These are phyloP conservation scores for Myzus persicae DNA, from an alignment of 1,140 invertebrate genomes.

Conservation along the genomic window DNA sequence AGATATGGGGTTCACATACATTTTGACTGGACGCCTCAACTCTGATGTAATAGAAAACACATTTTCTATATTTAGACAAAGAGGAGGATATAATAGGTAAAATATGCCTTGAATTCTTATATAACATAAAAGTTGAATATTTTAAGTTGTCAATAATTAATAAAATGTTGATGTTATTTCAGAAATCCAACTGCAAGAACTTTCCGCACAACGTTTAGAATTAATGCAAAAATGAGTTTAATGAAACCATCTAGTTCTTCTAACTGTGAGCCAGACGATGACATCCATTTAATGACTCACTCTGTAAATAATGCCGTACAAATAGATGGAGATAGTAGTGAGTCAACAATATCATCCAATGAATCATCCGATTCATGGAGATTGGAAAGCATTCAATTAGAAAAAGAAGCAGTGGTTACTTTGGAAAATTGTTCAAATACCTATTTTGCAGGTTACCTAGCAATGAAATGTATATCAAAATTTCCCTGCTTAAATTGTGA, in stretches of 20 bases:
- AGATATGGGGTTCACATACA: background rate
- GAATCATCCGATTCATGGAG: no score
- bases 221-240: constrained; percentile 15
- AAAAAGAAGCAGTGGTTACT: background rate
- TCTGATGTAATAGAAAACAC: background rate
- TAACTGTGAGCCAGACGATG: background rate
- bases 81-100: background rate
- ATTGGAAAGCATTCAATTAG: background rate
- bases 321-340: background rate
- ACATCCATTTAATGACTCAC: background rate
- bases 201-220: background rate
- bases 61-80: no score
- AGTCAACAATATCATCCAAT: background rate
- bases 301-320: no score
- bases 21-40: background rate
- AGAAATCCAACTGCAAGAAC: background rate
- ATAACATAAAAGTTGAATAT: no score
- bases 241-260: background rate
- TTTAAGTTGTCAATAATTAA: no score
- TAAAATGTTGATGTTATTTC: no score
- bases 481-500: background rate
- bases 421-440: constrained; percentile 22
- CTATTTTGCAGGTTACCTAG: background rate
- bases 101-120: no score
- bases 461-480: background rate